Conservation (phyloP, 2,113 vertebrate genomes). For the Rhabdomys dilectus region DNA sequence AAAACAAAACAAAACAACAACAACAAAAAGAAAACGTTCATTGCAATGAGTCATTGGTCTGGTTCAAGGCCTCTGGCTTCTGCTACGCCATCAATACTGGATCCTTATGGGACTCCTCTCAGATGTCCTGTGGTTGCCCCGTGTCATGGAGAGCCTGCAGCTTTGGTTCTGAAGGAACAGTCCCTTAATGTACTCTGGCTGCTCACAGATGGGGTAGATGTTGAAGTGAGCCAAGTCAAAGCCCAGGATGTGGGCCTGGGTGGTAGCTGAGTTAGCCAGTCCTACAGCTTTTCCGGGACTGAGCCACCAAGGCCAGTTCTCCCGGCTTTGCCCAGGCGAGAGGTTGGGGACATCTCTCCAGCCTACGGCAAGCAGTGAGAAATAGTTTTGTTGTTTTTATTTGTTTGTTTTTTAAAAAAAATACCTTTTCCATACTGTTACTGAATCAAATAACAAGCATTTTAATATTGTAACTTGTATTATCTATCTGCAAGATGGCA, state of each 20-base stretch:
- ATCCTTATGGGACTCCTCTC: background rate
- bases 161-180: background rate
- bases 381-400: too few species aligned
- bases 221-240: background rate
- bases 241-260: background rate
- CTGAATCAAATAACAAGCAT: background rate
- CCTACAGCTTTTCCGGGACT: background rate
- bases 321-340: too few species aligned
- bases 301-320: background rate
- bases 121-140: background rate
- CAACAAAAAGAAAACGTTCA: too few species aligned
- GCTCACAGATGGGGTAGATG: background rate
- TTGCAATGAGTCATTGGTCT: background rate
- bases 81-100: background rate
- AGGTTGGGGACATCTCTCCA: too few species aligned
- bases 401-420: background rate
- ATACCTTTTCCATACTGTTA: background rate
- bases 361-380: background rate
- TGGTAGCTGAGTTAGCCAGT: background rate
- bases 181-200: rapidly evolving
- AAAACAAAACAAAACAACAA: too few species aligned
- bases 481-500: background rate
- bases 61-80: background rate
- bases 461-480: background rate
- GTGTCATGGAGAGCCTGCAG: background rate